A percentile compares a stretch with the other conserved stretches of the same genome.
Evolutionary conservation across 92 coral and sea anemone genomes (phyloP).

Genomic region (Porites evermanni): DNA sequence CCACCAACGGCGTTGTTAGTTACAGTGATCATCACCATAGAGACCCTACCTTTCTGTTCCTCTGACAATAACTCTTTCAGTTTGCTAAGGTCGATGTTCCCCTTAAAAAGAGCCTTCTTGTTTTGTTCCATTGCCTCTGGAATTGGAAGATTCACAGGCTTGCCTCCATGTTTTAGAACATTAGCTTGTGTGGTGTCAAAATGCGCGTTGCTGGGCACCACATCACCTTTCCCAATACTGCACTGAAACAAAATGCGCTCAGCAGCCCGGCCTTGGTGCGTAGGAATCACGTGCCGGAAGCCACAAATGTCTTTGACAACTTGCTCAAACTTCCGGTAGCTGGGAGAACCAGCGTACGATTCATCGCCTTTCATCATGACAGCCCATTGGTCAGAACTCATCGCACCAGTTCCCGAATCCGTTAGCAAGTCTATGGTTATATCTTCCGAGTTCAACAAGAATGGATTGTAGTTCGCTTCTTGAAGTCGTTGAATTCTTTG

Average conservation of each 20-base stretch:
- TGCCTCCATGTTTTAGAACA: constrained; percentile 45
- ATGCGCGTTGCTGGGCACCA: constrained; percentile 57
- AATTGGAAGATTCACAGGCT: constrained; percentile 39
- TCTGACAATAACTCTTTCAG: constrained; percentile 23
- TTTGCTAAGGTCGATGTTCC: constrained; percentile 41
- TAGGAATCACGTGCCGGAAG: constrained; percentile 63
- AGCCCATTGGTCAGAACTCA: constrained; percentile 61
- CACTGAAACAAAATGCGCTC: constrained; percentile 57
- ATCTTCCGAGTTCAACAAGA: constrained; percentile 48
- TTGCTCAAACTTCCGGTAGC: constrained; percentile 55
- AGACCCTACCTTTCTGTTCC: not conserved
- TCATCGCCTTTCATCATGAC: constrained; percentile 56
- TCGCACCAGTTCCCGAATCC: constrained; percentile 63
- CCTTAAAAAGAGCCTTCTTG: constrained; percentile 21
- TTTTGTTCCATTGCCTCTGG: constrained; percentile 29
- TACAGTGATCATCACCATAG: constrained; percentile 48
- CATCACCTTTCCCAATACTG: constrained; percentile 5
- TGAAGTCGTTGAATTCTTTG: constrained; percentile 34
- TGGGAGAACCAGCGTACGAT: constrained; percentile 61
- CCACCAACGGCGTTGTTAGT: constrained; percentile 65
- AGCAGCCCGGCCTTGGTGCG: constrained; percentile 70
- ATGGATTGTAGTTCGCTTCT: constrained; percentile 54
- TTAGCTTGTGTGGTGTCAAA: constrained; percentile 62
- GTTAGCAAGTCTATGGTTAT: constrained; percentile 48
- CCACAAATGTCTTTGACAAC: constrained; percentile 56